Percentiles rank a stretch among this genome's conserved stretches.
Conservation (phyloP, 2,888 invertebrate species). For the Lycocerus yunnanus region DNA sequence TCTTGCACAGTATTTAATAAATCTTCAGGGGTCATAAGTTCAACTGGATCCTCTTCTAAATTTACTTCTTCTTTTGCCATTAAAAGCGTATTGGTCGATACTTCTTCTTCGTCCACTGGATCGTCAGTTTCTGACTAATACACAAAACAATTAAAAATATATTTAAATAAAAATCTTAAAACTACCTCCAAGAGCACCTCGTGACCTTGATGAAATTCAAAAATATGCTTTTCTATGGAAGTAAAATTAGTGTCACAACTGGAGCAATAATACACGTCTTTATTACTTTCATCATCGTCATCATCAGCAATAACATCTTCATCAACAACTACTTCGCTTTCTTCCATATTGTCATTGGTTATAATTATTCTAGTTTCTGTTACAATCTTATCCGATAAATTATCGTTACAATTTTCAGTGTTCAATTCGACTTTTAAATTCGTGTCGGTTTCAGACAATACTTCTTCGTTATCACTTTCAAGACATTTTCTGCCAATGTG, state of each 20-base stretch:
- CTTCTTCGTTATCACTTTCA: constrained; percentile 7
- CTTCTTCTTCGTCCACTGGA: not conserved
- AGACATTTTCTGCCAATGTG: constrained; percentile 59
- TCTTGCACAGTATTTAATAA: constrained; percentile 56
- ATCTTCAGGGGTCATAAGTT: constrained; percentile 37
- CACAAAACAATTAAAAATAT: not conserved
- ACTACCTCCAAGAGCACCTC: constrained; percentile 67
- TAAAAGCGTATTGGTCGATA: not conserved
- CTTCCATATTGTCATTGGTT: not conserved
- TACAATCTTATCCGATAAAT: constrained; percentile 13
- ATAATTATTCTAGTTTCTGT: constrained; percentile 14
- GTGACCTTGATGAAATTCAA: constrained; percentile 68
- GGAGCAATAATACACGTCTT: constrained; percentile 64
- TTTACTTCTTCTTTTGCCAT: not conserved
- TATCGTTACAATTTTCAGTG: not conserved
- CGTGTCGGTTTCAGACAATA: not conserved
- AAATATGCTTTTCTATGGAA: constrained; percentile 68
- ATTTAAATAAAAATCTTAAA: not conserved
- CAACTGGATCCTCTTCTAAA: not conserved
- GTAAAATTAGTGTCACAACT: constrained; percentile 68
- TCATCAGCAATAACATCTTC: constrained; percentile 36
- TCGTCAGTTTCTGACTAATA: not conserved
- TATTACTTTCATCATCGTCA: constrained; percentile 24
- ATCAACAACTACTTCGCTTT: constrained; percentile 57
- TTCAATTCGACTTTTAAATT: not conserved